These are phyloP conservation scores for Auanema freiburgensis DNA, from an alignment of 2,888 invertebrate genomes.

Conservation along the genomic window DNA sequence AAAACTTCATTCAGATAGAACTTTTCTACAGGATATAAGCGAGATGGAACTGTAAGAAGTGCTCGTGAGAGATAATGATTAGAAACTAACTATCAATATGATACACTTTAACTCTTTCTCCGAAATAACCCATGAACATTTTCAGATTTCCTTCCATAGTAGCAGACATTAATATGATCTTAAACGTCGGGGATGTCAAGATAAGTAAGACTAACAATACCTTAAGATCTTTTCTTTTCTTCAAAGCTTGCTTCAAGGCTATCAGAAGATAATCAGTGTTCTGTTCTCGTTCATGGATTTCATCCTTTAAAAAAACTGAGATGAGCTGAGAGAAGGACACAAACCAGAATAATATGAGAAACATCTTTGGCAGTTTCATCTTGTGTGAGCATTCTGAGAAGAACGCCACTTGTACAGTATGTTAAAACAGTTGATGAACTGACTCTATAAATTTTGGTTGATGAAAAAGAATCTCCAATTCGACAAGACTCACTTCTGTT, in stretches of 20 bases:
- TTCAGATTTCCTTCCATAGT: slow-evolving; percentile 77
- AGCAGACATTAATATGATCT: slow-evolving; percentile 88
- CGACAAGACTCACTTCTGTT: slow-evolving; percentile 72
- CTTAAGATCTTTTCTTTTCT: slow-evolving; percentile 49
- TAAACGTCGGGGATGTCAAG: neutral
- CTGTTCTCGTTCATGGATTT: slow-evolving; percentile 91
- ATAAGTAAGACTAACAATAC: slow-evolving; percentile 18
- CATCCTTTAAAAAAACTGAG: slow-evolving; percentile 73
- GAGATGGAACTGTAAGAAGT: slow-evolving; percentile 50
- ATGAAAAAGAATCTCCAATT: slow-evolving; percentile 1
- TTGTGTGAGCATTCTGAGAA: slow-evolving; percentile 83
- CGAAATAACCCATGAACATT: slow-evolving; percentile 83
- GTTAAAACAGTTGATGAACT: slow-evolving; percentile 80
- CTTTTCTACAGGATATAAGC: slow-evolving; percentile 50
- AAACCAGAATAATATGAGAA: slow-evolving; percentile 74
- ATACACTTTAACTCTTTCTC: slow-evolving; percentile 71
- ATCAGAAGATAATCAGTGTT: slow-evolving; percentile 89
- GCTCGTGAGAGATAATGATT: neutral
- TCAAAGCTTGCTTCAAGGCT: slow-evolving; percentile 70
- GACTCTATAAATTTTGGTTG: slow-evolving; percentile 68
- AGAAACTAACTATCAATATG: slow-evolving; percentile 71
- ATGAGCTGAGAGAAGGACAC: slow-evolving; percentile 20
- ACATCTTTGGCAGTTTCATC: slow-evolving; percentile 75
- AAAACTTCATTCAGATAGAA: slow-evolving; percentile 55
- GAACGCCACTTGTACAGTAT: slow-evolving; percentile 88